Evolutionary conservation across 1,140 invertebrate genomes (phyloP), one percentile per base, ranked within the genome.

Genomic region (Tribolium madens): DNA sequence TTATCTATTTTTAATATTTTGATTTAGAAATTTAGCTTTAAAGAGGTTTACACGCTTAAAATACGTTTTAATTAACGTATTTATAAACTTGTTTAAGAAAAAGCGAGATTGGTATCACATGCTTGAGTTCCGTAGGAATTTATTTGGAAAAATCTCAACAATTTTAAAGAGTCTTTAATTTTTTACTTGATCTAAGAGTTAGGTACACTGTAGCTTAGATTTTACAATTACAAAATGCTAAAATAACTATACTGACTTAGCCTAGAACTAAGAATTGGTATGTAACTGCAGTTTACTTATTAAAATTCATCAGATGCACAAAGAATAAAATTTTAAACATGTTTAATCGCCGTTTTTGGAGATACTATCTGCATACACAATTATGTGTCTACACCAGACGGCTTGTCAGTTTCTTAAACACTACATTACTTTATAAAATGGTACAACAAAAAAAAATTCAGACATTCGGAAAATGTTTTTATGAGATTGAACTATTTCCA

Each of bases 1-100:
- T 33, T 64, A 33, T 64, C 57, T 64, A 15, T 15, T 64, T 64
- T 64, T n/a, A 33, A 64, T 57, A 57, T 18, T 57, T 18, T 21
- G 52, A 18, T 57, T 18, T 17, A 17, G 52, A 14, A n/a, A 21
- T 12, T 7, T 26, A 10, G 52, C 9, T 26, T 17, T n/a, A n/a
- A 9, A 5, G 9, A 5, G 12, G 2, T 18, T 10, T 21, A 3
- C 52, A 10, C 1, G 52, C 21, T 57, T 57, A 57, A 57, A 57
- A 57, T 57, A 57, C 52, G 48, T 17, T 14, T 50, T 50, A 50
- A 50, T 50, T 50, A 50, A 50, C 48, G 10, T 50, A 50, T 50
- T 50, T 50, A 50, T 50, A 50, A 50, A 50, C 12, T 17, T 42
- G 36, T 42, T 42, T 42, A 10, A n/a, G 36, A 7, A 1, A 42